Conservation (phyloP, 2,113 vertebrate genomes). For the Sterrhoptilus dennistouni region DNA sequence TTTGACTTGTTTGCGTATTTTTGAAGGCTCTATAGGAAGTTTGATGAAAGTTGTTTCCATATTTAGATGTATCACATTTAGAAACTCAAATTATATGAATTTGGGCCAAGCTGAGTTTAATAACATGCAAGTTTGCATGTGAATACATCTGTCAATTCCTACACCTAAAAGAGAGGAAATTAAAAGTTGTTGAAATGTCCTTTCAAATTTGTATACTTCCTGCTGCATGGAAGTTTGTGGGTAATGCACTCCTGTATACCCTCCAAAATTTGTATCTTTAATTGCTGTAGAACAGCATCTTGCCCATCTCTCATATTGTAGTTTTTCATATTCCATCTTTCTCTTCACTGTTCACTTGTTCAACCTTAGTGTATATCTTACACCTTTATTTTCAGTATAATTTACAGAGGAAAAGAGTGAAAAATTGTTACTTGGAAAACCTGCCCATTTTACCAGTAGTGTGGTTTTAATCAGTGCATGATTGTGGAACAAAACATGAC, state of each 20-base stretch:
- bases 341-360: background rate
- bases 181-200: background rate
- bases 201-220: background rate
- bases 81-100: background rate
- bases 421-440: background rate
- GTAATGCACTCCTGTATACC: background rate
- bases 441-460: background rate
- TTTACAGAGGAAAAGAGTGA: background rate
- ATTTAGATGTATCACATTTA: background rate
- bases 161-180: slow-evolving; percentile 22
- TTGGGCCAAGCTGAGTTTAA: background rate
- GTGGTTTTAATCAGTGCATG: background rate
- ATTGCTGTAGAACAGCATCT: background rate
- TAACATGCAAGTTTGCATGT: background rate
- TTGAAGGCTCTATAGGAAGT: background rate
- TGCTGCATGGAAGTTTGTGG: background rate
- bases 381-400: background rate
- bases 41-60: background rate
- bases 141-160: background rate
- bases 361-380: background rate
- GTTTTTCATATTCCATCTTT: background rate
- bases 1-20: background rate
- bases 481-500: background rate
- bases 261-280: fast-evolving
- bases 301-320: background rate